Evolutionary conservation across 2,888 invertebrate genomes (phyloP).

Genomic region (Eubasilissa splendida): DNA sequence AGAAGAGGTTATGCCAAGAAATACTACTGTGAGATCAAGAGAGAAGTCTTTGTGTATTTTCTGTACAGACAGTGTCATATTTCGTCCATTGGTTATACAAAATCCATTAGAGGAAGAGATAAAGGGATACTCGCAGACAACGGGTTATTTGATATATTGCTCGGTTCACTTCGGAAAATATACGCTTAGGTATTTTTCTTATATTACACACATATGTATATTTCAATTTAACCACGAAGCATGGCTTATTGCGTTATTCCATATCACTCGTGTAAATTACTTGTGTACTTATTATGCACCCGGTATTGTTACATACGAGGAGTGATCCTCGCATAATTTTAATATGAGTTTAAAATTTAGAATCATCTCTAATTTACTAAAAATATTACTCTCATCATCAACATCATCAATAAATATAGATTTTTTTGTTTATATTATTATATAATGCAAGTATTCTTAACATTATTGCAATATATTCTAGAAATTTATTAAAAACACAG

Average conservation of each 20-base stretch:
- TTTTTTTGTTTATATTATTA: no score
- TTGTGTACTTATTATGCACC: not conserved
- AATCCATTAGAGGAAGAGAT: constrained; percentile 55
- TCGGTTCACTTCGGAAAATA: constrained; percentile 42
- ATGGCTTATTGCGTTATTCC: not conserved
- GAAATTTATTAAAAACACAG: no score
- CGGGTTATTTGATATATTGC: constrained; percentile 57
- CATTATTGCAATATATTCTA: no score
- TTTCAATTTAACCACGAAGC: not conserved
- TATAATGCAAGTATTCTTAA: no score
- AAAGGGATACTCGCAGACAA: constrained; percentile 49
- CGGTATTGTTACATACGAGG: no score
- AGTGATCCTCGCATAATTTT: no score
- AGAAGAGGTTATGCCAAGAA: constrained; percentile 10
- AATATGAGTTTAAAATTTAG: no score
- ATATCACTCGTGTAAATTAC: not conserved
- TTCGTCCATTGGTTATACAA: constrained; percentile 55
- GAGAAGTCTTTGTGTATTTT: constrained; percentile 28
- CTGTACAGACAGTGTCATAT: constrained; percentile 51
- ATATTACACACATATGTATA: not conserved
- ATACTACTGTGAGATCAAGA: constrained; percentile 1
- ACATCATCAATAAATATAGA: no score
- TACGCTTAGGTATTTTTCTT: no score
- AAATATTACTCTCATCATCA: no score
- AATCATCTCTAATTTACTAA: no score